phyloP scores from a whole-genome alignment of 2,113 vertebrate species.

The Neolamprologus hecqui region DNA sequence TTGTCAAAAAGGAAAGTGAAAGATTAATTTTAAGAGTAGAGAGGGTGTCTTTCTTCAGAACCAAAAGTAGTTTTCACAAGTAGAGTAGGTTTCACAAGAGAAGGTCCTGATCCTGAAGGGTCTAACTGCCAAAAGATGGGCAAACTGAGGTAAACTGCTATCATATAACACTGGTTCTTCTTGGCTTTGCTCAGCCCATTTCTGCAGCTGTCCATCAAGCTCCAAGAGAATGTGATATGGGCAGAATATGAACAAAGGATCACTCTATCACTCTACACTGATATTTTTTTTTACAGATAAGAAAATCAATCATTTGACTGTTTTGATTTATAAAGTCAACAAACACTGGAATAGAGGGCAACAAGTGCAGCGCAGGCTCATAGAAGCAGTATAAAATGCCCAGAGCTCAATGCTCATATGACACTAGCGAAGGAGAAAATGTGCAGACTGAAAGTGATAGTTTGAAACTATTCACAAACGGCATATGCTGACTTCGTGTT shows the following conservation, averaged over 20 bases:
- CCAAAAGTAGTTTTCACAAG: neutral
- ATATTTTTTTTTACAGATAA: neutral
- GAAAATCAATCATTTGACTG: neutral
- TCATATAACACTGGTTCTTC: neutral
- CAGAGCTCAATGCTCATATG: neutral
- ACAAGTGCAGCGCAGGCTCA: neutral
- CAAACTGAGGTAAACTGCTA: neutral
- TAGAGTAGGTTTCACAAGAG: neutral
- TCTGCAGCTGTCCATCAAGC: neutral
- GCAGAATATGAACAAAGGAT: neutral
- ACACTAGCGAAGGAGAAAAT: neutral
- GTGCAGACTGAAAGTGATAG: neutral
- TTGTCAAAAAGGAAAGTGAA: neutral
- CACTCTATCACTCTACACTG: neutral
- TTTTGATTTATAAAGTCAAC: constrained; percentile 6
- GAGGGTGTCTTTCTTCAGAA: neutral
- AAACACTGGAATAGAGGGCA: neutral
- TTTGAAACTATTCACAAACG: neutral
- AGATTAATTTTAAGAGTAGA: neutral
- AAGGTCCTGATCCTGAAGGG: neutral
- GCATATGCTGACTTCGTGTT: neutral
- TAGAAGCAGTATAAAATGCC: neutral
- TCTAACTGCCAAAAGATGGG: neutral
- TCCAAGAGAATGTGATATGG: neutral
- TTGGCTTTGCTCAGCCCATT: neutral